Conservation (phyloP, 2,888 invertebrate genomes). For the Dilophus febrilis region DNA sequence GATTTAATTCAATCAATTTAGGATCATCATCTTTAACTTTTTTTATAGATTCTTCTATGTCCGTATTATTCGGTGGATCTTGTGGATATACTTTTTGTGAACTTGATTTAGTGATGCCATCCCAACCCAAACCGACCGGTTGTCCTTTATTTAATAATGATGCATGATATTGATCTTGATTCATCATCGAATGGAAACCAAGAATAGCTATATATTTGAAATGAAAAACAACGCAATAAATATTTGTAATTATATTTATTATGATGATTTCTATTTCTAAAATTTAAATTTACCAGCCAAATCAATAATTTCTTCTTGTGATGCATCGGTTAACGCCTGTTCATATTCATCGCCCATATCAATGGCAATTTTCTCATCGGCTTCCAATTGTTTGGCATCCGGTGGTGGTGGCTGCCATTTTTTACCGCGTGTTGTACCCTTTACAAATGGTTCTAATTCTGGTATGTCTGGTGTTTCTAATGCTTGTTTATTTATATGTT, state of each 20-base stretch:
- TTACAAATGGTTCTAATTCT: slow-evolving; percentile 82
- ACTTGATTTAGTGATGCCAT: slow-evolving; percentile 87
- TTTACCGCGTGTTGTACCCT: slow-evolving; percentile 81
- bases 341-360: slow-evolving; percentile 92
- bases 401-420: slow-evolving; percentile 74
- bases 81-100: slow-evolving; percentile 79
- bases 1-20: slow-evolving; percentile 80
- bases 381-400: slow-evolving; percentile 53
- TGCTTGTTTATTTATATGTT: slow-evolving; percentile 97
- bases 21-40: slow-evolving; percentile 79
- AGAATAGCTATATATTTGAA: slow-evolving; percentile 60
- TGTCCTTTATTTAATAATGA: slow-evolving; percentile 85
- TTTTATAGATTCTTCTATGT: slow-evolving; percentile 83
- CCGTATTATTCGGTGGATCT: slow-evolving; percentile 93
- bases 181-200: slow-evolving; percentile 99
- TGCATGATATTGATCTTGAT: slow-evolving; percentile 98
- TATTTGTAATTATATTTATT: neutral
- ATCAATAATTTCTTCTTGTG: slow-evolving; percentile 96
- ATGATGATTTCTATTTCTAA: too few relatives aligned
- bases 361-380: slow-evolving; percentile 81
- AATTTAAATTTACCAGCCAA: slow-evolving; percentile 54
- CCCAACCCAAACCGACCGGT: slow-evolving; percentile 80
- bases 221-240: slow-evolving; percentile 3
- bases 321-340: slow-evolving; percentile 68
- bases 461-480: slow-evolving; percentile 94